Base-by-base conservation (phyloP, 2,797 vertebrate genomes). In the Falco novaeseelandiae region DNA sequence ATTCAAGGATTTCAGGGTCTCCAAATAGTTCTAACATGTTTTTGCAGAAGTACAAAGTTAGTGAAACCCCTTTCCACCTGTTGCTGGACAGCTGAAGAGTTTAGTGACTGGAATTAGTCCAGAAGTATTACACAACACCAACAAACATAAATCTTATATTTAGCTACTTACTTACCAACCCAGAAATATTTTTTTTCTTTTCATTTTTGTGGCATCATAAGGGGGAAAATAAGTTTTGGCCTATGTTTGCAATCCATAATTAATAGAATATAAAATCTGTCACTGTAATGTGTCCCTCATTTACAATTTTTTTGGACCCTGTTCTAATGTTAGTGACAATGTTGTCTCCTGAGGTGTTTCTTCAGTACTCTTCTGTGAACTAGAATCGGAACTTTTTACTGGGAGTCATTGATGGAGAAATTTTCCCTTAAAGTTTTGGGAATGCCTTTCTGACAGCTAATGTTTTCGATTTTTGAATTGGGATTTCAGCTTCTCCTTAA, bases 71-170 rank as follows among this genome's bases (percentile, higher is more conserved):
- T 73, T 91, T 69, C 94, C 94, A 95, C 95, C 97, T 97, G 96
- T 96, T 16, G 22, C 95, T 29, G 18, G 78, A 94, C 95, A 97
- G 96, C 96, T 97, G 95, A 74, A 42, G 67, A 86, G 46, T 91
- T 86, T 51, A 94, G 79, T 67, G 76, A 46, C 79, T 97, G 96
- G 88, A 95, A 62, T 52, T 86, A 93, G 72, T 57, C 87, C 91
- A 83, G 48, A 62, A 85, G 26, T 83, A 84, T 92, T 85, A 79
- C 77, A 92, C 84, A 97, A 97, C 93, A 95, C 32, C 81, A 93
- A 36, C 57, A 89, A 82, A 40, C 32, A 44, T 61, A 52, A 83
- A 44, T 72, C 72, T 90, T 96, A 85, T 92, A 91, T 94, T 98
- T 97, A 97, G 85, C 80, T 72, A 29, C 72, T 77, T 90, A 44